phyloP scores from a whole-genome alignment of 2,888 invertebrate species.

The Nipponacmea schrenckii region DNA sequence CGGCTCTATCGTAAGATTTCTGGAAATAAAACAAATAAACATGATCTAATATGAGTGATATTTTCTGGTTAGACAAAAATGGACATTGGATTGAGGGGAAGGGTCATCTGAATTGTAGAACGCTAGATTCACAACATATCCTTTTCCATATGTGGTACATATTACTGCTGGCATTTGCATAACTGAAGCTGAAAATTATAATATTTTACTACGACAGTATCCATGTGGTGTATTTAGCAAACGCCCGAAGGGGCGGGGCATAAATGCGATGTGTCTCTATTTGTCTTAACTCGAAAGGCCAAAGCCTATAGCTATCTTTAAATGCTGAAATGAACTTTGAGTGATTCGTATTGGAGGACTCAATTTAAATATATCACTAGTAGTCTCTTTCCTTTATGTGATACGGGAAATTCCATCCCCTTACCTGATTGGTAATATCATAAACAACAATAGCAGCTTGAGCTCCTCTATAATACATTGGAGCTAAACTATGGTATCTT shows the following conservation, averaged over 20 bases:
- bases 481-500: conserved; percentile 98
- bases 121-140: conserved; percentile 9
- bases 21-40: conserved; percentile 66
- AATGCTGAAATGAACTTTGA: too few species aligned
- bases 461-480: conserved; percentile 83
- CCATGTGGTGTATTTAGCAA: too few species aligned
- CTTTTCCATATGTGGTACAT: conserved; percentile 14
- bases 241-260: too few species aligned
- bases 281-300: too few species aligned
- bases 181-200: too few species aligned
- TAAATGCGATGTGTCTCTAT: too few species aligned
- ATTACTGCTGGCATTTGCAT: conserved; percentile 10
- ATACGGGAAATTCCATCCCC: conserved; percentile 2
- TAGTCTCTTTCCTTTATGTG: too few species aligned
- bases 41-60: neutral
- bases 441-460: conserved; percentile 98
- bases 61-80: conserved; percentile 17
- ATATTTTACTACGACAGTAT: too few species aligned
- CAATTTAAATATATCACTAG: too few species aligned
- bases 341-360: too few species aligned
- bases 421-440: conserved; percentile 91
- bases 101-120: neutral
- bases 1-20: conserved; percentile 97
- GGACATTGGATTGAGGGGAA: conserved; percentile 15
- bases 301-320: too few species aligned